phyloP scores from a whole-genome alignment of 2,797 vertebrate genomes.

The Aplochiton taeniatus region DNA sequence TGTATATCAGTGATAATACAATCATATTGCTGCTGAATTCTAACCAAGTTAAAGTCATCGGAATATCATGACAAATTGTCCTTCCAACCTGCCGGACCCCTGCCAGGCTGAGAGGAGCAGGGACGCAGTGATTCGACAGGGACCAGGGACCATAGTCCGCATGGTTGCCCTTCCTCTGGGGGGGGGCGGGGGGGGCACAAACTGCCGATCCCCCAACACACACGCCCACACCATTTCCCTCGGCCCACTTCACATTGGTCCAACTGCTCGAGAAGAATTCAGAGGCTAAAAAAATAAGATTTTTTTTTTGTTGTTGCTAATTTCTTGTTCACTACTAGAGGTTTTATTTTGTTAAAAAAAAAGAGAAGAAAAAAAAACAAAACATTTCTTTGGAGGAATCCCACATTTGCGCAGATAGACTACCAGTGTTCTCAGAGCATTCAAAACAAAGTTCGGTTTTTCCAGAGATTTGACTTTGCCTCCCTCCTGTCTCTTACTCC shows the following conservation, averaged over 20 bases:
- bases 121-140: neutral
- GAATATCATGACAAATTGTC: slow-evolving; percentile 45
- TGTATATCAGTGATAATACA: slow-evolving; percentile 57
- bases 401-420: slow-evolving; percentile 70
- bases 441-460: slow-evolving; percentile 62
- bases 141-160: neutral
- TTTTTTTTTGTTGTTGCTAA: slow-evolving; percentile 63
- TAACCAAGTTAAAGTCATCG: slow-evolving; percentile 36
- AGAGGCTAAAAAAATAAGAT: slow-evolving; percentile 74
- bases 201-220: slow-evolving; percentile 3
- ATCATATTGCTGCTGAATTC: slow-evolving; percentile 66
- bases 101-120: slow-evolving; percentile 14
- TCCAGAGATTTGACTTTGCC: slow-evolving; percentile 71
- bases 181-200: no score
- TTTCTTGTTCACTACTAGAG: slow-evolving; percentile 78
- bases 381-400: slow-evolving; percentile 79
- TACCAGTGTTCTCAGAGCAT: slow-evolving; percentile 75
- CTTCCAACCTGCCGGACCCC: slow-evolving; percentile 41
- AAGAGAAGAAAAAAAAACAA: slow-evolving; percentile 34
- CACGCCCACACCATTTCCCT: slow-evolving; percentile 18
- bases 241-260: slow-evolving; percentile 30
- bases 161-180: neutral
- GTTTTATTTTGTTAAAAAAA: slow-evolving; percentile 73
- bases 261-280: slow-evolving; percentile 60
- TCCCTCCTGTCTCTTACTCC: slow-evolving; percentile 41